Conservation (phyloP, 2,113 vertebrate species). For the Dicaeum eximium region DNA sequence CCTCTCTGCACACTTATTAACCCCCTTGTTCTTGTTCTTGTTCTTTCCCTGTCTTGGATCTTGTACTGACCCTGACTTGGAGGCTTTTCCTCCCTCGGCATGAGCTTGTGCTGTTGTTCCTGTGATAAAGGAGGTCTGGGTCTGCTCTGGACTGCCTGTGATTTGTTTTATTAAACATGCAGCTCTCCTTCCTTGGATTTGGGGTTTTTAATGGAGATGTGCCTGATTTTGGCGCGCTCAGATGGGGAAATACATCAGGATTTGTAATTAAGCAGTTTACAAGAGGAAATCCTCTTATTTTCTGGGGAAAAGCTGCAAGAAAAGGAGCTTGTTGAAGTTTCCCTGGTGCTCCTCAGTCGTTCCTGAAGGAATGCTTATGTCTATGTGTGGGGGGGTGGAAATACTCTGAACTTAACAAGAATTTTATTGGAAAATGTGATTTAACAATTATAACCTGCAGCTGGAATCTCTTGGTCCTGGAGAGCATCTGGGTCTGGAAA, state of each 20-base stretch:
- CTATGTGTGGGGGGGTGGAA: fast-evolving
- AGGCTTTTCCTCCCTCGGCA: not conserved
- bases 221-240: fast-evolving
- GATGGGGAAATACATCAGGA: not conserved
- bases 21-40: not conserved
- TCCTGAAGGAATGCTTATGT: not conserved
- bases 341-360: not conserved
- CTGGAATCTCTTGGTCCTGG: not conserved
- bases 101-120: not conserved
- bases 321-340: not conserved
- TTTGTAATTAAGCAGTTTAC: not conserved
- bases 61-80: not conserved
- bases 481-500: not conserved
- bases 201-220: not conserved
- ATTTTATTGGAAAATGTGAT: not conserved
- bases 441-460: fast-evolving
- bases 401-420: not conserved
- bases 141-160: not conserved
- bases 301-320: not conserved
- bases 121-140: not conserved
- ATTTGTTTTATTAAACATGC: constrained; percentile 12
- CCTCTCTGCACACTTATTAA: not conserved
- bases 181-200: not conserved
- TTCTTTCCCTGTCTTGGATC: not conserved
- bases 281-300: not conserved